Conservation (phyloP, 2,797 vertebrate species). For the Odontamblyopus lacepedii region DNA sequence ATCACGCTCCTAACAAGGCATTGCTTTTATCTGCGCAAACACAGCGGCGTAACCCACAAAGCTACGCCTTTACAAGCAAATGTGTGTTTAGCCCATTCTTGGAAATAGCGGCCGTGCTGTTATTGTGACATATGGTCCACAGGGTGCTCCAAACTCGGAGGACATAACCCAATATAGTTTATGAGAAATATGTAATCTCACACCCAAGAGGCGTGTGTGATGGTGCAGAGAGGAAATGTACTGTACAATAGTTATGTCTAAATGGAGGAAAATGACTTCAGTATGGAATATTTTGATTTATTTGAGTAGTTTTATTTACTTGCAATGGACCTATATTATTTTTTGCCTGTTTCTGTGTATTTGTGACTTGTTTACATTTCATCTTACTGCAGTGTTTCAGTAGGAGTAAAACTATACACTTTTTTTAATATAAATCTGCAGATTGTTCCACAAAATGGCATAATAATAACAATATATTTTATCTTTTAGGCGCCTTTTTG, state of each 20-base stretch:
- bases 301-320: background rate
- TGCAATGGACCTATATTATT: background rate
- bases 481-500: no score
- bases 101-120: slow-evolving; percentile 16
- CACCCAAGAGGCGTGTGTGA: slow-evolving; percentile 28
- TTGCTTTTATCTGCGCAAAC: background rate
- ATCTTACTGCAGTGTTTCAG: background rate
- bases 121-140: slow-evolving; percentile 49
- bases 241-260: slow-evolving; percentile 22
- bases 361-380: background rate
- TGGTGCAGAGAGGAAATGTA: slow-evolving; percentile 23
- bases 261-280: background rate
- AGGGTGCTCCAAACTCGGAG: slow-evolving; percentile 33
- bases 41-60: background rate
- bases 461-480: no score
- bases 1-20: slow-evolving; percentile 7
- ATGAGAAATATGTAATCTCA: slow-evolving; percentile 40
- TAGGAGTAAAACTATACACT: background rate
- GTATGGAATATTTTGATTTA: background rate
- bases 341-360: background rate
- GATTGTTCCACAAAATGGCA: no score
- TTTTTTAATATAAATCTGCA: background rate
- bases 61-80: slow-evolving; percentile 8
- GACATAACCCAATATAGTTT: slow-evolving; percentile 44
- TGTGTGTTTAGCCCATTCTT: slow-evolving; percentile 4